Conservation (phyloP, 2,888 invertebrate genomes). For the Thymelicus acteon region DNA sequence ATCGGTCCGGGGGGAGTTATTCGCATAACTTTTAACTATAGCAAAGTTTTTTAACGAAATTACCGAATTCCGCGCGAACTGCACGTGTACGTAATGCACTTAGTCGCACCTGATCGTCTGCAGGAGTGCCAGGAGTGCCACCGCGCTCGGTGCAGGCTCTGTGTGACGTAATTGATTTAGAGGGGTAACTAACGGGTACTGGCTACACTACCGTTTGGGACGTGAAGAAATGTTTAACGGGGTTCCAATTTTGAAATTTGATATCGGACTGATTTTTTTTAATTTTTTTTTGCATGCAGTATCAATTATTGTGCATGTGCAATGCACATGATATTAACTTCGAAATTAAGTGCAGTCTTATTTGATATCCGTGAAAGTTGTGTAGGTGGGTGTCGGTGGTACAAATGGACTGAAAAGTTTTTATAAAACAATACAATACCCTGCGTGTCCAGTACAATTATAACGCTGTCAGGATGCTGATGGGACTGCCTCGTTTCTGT, state of each 20-base stretch:
- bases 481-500: too few species aligned
- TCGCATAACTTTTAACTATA: conserved; percentile 81
- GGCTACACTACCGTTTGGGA: conserved; percentile 32
- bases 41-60: conserved; percentile 82
- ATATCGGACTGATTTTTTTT: not conserved
- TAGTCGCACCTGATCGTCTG: conserved; percentile 64
- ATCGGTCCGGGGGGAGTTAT: conserved; percentile 71
- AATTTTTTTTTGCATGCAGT: too few species aligned
- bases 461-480: too few species aligned
- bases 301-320: too few species aligned
- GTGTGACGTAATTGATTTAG: conserved; percentile 50
- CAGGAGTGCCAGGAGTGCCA: not conserved
- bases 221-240: conserved; percentile 10
- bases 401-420: too few species aligned
- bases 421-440: too few species aligned
- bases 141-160: conserved; percentile 39
- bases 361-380: too few species aligned
- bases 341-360: too few species aligned
- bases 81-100: conserved; percentile 60
- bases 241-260: conserved; percentile 13
- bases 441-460: too few species aligned
- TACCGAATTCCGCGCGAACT: conserved; percentile 76
- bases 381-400: too few species aligned
- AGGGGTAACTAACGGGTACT: conserved; percentile 37
- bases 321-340: too few species aligned